Percentiles rank a stretch among this genome's conserved stretches.
Conservation (phyloP, 2,888 invertebrate species). For the Ochropacha duplaris region DNA sequence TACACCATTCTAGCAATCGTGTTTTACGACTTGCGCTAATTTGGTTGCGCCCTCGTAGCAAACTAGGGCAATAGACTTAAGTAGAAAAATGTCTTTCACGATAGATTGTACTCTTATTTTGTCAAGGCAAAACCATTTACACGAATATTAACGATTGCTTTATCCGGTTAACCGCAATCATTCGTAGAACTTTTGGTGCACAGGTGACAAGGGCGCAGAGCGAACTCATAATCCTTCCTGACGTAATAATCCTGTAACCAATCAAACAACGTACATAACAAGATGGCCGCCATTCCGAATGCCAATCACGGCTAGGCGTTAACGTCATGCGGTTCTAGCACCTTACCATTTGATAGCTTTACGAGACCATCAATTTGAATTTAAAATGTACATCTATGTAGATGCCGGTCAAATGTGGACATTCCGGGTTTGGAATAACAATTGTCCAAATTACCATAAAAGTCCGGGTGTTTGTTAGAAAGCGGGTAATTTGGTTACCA, state of each 20-base stretch:
- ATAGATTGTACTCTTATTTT: not conserved
- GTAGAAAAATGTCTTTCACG: not conserved
- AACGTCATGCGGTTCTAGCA: slow-evolving; percentile 73
- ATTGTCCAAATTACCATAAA: slow-evolving; percentile 78
- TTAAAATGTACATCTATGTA: slow-evolving; percentile 77
- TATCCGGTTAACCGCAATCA: slow-evolving; percentile 9
- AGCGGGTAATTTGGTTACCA: slow-evolving; percentile 82
- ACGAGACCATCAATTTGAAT: slow-evolving; percentile 80
- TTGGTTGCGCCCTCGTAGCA: not conserved
- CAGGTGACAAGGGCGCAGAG: slow-evolving; percentile 42
- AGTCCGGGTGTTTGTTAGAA: slow-evolving; percentile 81
- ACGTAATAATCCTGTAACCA: slow-evolving; percentile 49
- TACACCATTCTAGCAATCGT: no score
- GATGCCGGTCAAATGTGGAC: slow-evolving; percentile 82
- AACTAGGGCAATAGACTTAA: not conserved
- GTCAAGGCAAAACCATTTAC: not conserved
- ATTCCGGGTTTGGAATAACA: slow-evolving; percentile 72
- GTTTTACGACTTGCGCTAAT: no score
- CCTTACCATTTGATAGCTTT: slow-evolving; percentile 78
- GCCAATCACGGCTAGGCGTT: slow-evolving; percentile 68
- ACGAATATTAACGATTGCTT: slow-evolving; percentile 11
- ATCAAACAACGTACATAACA: slow-evolving; percentile 57
- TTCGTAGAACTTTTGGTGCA: slow-evolving; percentile 6
- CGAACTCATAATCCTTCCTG: slow-evolving; percentile 52
- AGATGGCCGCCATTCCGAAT: slow-evolving; percentile 71